Percentiles rank a stretch among this genome's conserved stretches.
Conservation (phyloP, 2,797 vertebrate genomes). For the Apodemus agrarius region DNA sequence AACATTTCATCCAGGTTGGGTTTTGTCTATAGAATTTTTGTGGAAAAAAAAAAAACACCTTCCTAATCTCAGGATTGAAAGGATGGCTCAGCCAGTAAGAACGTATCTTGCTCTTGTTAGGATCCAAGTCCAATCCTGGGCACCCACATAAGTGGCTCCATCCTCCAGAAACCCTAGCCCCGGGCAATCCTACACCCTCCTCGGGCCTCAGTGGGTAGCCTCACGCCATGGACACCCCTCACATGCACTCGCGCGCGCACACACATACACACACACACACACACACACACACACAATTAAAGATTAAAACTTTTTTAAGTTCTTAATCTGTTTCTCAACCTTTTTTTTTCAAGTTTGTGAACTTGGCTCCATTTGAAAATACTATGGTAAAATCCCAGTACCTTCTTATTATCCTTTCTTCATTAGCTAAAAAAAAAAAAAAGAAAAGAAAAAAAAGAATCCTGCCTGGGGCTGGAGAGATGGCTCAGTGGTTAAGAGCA, state of each 20-base stretch:
- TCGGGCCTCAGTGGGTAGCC: not conserved
- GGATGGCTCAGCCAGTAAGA: not conserved
- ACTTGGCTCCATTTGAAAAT: slow-evolving; percentile 32
- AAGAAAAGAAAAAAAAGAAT: not conserved
- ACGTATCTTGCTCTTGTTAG: not conserved
- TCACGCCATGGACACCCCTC: too few species aligned
- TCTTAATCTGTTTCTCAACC: not conserved
- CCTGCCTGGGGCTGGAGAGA: not conserved
- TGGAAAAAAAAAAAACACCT: not conserved
- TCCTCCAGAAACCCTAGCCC: not conserved
- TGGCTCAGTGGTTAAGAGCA: not conserved
- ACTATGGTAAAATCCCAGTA: not conserved
- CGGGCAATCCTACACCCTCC: not conserved
- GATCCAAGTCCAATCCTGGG: not conserved
- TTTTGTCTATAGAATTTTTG: not conserved
- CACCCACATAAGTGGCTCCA: not conserved
- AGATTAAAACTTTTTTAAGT: not conserved
- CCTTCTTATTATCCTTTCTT: slow-evolving; percentile 5
- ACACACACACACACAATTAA: not conserved
- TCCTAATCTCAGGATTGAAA: not conserved
- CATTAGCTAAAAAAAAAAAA: not conserved
- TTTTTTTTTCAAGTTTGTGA: not conserved
- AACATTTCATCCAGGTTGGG: not conserved
- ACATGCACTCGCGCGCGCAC: too few species aligned
- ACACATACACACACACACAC: not conserved